A percentile compares a stretch with the other conserved stretches of the same genome.
These are phyloP conservation scores for Hepsetus odoe DNA, from an alignment of 2,113 vertebrate species.

Conservation along the genomic window DNA sequence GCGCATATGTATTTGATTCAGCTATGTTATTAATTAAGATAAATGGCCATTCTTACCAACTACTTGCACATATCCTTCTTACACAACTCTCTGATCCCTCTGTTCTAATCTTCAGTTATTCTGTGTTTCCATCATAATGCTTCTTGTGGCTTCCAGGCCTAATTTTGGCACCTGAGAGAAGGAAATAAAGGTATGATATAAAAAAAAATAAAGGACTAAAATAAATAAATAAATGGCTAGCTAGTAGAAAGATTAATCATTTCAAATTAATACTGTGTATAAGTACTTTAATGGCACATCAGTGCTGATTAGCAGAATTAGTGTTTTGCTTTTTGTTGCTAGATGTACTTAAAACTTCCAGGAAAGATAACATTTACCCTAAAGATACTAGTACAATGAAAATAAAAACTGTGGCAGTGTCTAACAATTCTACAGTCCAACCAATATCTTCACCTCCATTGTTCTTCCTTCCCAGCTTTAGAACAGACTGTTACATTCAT, in stretches of 20 bases:
- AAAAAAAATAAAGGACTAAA: not conserved
- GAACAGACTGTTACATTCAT: not conserved
- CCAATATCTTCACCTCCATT: constrained; percentile 18
- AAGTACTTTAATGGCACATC: constrained; percentile 11
- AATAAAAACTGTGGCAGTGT: not conserved
- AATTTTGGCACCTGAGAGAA: constrained; percentile 40
- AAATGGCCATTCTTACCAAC: constrained; percentile 52
- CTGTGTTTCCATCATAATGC: constrained; percentile 29
- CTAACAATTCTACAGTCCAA: not conserved
- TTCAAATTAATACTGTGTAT: not conserved
- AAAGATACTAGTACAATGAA: not conserved
- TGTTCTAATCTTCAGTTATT: constrained; percentile 24
- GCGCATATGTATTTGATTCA: too few species aligned
- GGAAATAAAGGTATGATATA: too few species aligned
- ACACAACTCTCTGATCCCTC: constrained; percentile 38
- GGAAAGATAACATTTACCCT: not conserved
- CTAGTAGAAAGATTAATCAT: too few species aligned
- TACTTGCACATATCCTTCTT: constrained; percentile 44
- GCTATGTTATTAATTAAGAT: too few species aligned
- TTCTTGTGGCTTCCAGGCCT: constrained; percentile 31
- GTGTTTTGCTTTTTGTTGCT: constrained; percentile 18
- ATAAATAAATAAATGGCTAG: not conserved
- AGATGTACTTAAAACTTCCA: not conserved
- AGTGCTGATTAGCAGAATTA: constrained; percentile 13
- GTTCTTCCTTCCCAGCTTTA: not conserved